Evolutionary conservation across 2,797 vertebrate species (phyloP), one percentile per base, ranked within the genome.

Genomic region (Sorex maritimensis): DNA sequence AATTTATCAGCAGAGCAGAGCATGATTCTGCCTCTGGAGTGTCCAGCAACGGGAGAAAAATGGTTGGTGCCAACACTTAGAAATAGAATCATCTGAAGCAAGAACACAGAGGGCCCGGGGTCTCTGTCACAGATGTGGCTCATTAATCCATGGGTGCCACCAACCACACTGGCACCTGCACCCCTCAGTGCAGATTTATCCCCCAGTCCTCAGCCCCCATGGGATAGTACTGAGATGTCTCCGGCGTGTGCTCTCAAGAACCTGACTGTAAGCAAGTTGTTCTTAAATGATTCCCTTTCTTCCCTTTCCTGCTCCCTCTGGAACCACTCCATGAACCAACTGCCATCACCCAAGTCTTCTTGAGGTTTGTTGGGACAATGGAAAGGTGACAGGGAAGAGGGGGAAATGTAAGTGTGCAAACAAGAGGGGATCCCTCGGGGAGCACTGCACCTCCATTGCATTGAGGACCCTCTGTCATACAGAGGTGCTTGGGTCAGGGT

Each of bases 1-100:
- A 61, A 34, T 86, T 74, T 75, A 49, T 92, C 85, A 91, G 65
- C 58, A n/a, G 11, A 90, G 24, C 38, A 52, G 85, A 93, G 67
- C 4, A 13, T n/a, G 81, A 19, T 67, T 71, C 67, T 34, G 69
- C 41, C 63, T 69, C 17, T 41, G 38, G 82, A 83, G 30, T 26
- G 15, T 65, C 58, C 58, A 80, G 84, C 88, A 90, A 17, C 21
- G 13, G 23, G 78, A 71, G 74, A 69, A 71, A 68, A 19, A 74
- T 68, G 86, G 74, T 73, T 24, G 75, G 10, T 38, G 34, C 61
- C 81, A 28, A 41, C 8, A 19, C 24, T 52, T 30, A 77, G 81
- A 91, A 71, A 44, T 34, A 19, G 71, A 55, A 26, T 12, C 21
- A 1, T 72, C 6, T 21, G 46, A 41, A 65, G 61, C 30, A 38